These are phyloP conservation scores for Channa maculata DNA, from an alignment of 2,113 vertebrate species.

Conservation along the genomic window DNA sequence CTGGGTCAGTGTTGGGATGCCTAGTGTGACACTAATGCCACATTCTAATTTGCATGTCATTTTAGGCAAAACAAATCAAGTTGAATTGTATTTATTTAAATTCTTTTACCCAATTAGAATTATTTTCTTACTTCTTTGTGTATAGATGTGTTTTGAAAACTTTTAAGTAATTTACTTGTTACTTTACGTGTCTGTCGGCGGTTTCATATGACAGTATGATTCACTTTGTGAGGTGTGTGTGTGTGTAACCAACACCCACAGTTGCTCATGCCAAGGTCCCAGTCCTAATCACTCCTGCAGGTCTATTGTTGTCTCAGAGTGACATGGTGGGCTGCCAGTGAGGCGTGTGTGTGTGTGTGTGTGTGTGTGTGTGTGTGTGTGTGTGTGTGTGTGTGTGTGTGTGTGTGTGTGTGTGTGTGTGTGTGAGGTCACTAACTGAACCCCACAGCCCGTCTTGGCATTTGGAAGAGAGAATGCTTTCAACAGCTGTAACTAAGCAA, in stretches of 20 bases:
- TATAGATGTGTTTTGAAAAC: too few relatives aligned
- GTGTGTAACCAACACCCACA: conserved; percentile 15
- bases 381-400: neutral
- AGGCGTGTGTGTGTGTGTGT: conserved; percentile 73
- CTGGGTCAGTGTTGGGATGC: too few relatives aligned
- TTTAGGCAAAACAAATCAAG: too few relatives aligned
- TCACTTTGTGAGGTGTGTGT: conserved; percentile 28
- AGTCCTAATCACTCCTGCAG: conserved; percentile 59
- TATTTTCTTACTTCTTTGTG: too few relatives aligned
- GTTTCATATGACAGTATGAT: conserved; percentile 20
- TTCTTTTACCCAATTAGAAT: too few relatives aligned
- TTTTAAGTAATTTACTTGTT: too few relatives aligned
- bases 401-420: conserved; percentile 14
- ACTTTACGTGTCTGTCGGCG: too few relatives aligned
- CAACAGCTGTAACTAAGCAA: conserved; percentile 95
- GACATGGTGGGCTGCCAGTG: conserved; percentile 78
- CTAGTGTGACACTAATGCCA: too few relatives aligned
- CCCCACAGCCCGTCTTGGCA: conserved; percentile 86
- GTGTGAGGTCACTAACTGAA: conserved; percentile 19
- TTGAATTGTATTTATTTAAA: too few relatives aligned
- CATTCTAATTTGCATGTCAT: too few relatives aligned
- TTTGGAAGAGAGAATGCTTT: conserved; percentile 87
- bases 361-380: conserved; percentile 7
- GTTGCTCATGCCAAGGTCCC: conserved; percentile 29
- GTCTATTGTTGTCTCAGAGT: conserved; percentile 84